Evolutionary conservation across 2,888 invertebrate species (phyloP).

Genomic region (Spodoptera littoralis): DNA sequence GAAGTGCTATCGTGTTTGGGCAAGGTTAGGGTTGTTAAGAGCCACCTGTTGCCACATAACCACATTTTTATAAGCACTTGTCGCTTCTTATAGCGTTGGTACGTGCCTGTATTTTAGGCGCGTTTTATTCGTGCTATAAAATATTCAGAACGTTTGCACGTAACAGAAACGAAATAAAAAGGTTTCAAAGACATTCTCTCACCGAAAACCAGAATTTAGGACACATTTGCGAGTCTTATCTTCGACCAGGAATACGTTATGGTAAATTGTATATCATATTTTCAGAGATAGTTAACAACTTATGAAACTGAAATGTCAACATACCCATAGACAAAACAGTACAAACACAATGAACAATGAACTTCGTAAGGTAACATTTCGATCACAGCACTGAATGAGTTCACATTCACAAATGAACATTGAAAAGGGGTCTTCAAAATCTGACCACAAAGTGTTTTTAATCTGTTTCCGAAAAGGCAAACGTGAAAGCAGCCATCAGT

Average conservation of each 20-base stretch:
- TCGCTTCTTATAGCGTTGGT: conserved; percentile 41
- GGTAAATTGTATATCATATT: background rate
- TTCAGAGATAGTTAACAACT: background rate
- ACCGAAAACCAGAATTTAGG: background rate
- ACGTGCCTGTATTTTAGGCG: conserved; percentile 14
- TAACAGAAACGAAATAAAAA: background rate
- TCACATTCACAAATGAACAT: conserved; percentile 59
- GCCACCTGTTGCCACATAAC: conserved; percentile 55
- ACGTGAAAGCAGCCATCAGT: conserved; percentile 75
- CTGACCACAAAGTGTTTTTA: conserved; percentile 50
- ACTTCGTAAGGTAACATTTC: conserved; percentile 37
- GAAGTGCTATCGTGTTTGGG: conserved; percentile 37
- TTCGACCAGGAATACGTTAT: background rate
- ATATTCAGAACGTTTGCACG: conserved; percentile 22
- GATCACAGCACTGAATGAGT: conserved; percentile 51
- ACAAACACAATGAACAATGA: conserved; percentile 43
- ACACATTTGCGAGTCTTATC: background rate
- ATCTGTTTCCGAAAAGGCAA: conserved; percentile 48
- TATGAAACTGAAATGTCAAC: conserved; percentile 12
- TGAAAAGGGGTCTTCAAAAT: conserved; percentile 45
- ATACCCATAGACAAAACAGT: conserved; percentile 39
- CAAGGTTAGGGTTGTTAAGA: conserved; percentile 41
- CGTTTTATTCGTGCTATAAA: conserved; percentile 41
- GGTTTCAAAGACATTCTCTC: background rate
- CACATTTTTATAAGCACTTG: conserved; percentile 45